These are phyloP conservation scores for Campylomormyrus tamandua DNA, from an alignment of 2,113 vertebrate species.

Conservation along the genomic window DNA sequence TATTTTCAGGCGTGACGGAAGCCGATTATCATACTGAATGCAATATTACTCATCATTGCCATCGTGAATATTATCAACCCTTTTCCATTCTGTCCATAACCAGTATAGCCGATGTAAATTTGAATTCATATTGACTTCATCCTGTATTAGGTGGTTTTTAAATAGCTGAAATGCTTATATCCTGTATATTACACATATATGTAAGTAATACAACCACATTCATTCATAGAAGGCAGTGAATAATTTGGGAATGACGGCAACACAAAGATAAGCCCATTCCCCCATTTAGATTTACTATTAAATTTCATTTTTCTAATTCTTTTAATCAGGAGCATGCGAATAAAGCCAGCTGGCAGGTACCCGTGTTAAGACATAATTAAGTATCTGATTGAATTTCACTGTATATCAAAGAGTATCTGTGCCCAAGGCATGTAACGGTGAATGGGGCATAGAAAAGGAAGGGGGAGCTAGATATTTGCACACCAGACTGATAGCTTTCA, in stretches of 20 bases:
- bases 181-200: not conserved
- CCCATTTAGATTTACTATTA: conserved; percentile 68
- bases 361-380: conserved; percentile 93
- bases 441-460: conserved; percentile 33
- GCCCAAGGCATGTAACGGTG: conserved; percentile 27
- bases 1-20: not conserved
- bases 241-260: conserved; percentile 3
- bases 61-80: not conserved
- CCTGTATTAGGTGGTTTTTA: not conserved
- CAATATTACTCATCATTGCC: not conserved
- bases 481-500: conserved; percentile 56
- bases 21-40: not conserved
- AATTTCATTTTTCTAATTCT: conserved; percentile 91
- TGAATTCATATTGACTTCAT: not conserved
- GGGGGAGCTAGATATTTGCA: conserved; percentile 52
- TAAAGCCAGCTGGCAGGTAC: conserved; percentile 89
- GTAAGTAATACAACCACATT: not conserved
- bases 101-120: not conserved
- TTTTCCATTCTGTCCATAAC: not conserved
- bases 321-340: conserved; percentile 94
- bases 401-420: conserved; percentile 67
- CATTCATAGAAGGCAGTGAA: not conserved
- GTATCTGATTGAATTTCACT: conserved; percentile 88
- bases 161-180: not conserved
- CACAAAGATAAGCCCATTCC: conserved; percentile 32